Evolutionary conservation across 2,113 vertebrate genomes (phyloP), one percentile per base, ranked within the genome.

Genomic region (Geothlypis trichas): DNA sequence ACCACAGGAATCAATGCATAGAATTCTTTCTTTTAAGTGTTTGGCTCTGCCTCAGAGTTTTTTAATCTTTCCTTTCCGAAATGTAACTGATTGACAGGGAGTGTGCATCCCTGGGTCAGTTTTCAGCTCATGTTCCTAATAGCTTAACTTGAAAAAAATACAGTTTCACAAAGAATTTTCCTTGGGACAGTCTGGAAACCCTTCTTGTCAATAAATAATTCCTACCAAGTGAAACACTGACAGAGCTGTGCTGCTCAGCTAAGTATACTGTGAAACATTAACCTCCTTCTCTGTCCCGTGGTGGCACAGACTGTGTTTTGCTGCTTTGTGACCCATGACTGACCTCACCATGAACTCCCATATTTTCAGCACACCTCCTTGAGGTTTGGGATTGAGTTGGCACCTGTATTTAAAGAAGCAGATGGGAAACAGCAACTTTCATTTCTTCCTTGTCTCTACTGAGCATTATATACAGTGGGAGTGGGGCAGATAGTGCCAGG

Each of bases 171-270:
- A 90, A 67, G 52, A 93, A 39, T 88, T 92, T 87, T 94, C 72
- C 68, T 72, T 77, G 59, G 65, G 85, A 92, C 44, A 59, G 33
- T 30, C 66, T 94, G 85, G 54, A 95, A 94, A 72, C 46, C 31
- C 31, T 93, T 72, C 57, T 71, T 86, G 85, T 93, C 82, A 96
- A 94, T 96, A 86, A 96, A 81, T 94, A 90, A 88, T 94, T 95
- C 69, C 81, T 85, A 77, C 41, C 44, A 63, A 96, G 88, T 77
- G 76, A 93, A 96, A 96, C 87, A 89, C 90, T 92, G 80, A 89
- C 85, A 78, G 76, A 94, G 41, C 57, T 65, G 2, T 44, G 27
- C 79, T 0, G 3, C 83, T 90, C 44, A 68, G 57, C 79, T 92
- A 86, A 75, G 66, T 23, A 5, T 12, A 27, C 37, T 0, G 23